A percentile compares a stretch with the other conserved stretches of the same genome.
These are phyloP conservation scores for Drosophila kambysellisi DNA, from an alignment of 2,888 invertebrate species.

Conservation along the genomic window DNA sequence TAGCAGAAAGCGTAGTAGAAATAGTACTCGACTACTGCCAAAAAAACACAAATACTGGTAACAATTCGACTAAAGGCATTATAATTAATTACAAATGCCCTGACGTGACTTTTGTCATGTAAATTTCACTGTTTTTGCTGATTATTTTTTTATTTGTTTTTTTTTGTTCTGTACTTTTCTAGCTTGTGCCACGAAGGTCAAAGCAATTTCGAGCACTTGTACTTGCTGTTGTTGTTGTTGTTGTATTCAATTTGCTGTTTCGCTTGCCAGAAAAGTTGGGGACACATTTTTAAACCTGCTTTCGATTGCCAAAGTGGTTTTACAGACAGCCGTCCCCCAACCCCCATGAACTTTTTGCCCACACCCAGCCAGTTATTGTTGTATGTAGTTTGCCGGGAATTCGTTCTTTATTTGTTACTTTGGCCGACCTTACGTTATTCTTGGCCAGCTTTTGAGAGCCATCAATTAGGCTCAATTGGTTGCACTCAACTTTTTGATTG, in stretches of 20 bases:
- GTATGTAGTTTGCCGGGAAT: constrained; percentile 6
- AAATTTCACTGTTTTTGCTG: not conserved
- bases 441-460: constrained; percentile 15
- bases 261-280: constrained; percentile 27
- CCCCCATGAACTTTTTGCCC: constrained; percentile 16
- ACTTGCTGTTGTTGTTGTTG: constrained; percentile 1
- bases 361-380: constrained; percentile 20
- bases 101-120: constrained; percentile 11
- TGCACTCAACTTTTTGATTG: constrained; percentile 52
- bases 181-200: constrained; percentile 29
- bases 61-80: constrained; percentile 49
- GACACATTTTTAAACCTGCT: constrained; percentile 39
- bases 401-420: constrained; percentile 7
- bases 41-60: constrained; percentile 38
- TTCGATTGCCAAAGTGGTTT: constrained; percentile 47
- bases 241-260: constrained; percentile 11
- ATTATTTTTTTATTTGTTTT: constrained; percentile 3
- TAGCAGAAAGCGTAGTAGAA: constrained; percentile 36
- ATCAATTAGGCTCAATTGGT: constrained; percentile 63
- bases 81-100: constrained; percentile 11
- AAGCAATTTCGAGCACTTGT: constrained; percentile 9
- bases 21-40: constrained; percentile 8
- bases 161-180: not conserved
- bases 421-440: constrained; percentile 35
- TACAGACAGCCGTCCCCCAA: not conserved